Percentiles rank a stretch among this genome's conserved stretches.
phyloP scores from a whole-genome alignment of 1,140 invertebrate genomes.

The Drosophila insularis region DNA sequence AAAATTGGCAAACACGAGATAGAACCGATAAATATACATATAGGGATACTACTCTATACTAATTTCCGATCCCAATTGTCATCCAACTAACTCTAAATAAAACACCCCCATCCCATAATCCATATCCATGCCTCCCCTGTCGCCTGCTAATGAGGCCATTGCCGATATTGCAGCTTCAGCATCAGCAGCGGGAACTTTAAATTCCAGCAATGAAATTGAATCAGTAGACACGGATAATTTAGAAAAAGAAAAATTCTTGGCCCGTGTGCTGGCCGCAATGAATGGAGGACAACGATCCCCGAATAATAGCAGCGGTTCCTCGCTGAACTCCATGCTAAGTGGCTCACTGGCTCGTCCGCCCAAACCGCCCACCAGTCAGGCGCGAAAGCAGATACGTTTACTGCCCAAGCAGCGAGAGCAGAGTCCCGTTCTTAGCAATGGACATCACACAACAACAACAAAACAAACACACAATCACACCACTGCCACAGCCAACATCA shows the following conservation, averaged over 20 bases:
- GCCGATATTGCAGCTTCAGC: constrained; percentile 67
- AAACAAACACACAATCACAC: constrained; percentile 22
- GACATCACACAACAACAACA: constrained; percentile 36
- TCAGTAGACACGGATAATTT: constrained; percentile 40
- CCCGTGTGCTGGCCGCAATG: constrained; percentile 70
- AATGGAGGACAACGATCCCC: constrained; percentile 54
- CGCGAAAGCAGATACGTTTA: constrained; percentile 66
- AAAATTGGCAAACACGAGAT: constrained; percentile 42
- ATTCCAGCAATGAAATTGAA: constrained; percentile 21
- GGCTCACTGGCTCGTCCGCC: constrained; percentile 44
- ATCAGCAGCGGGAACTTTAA: not conserved
- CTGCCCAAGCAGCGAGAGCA: constrained; percentile 73
- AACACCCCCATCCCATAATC: not conserved
- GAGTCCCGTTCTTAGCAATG: constrained; percentile 68
- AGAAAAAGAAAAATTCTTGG: constrained; percentile 66
- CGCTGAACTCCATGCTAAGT: constrained; percentile 53
- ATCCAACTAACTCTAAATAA: too few relatives aligned
- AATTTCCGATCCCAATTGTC: too few relatives aligned
- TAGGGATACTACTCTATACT: not conserved
- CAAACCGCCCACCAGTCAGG: constrained; percentile 62
- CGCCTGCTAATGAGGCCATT: constrained; percentile 60
- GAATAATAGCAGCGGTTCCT: constrained; percentile 62
- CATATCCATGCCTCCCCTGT: constrained; percentile 59
- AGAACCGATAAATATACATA: constrained; percentile 12
- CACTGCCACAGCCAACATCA: constrained; percentile 18